Base-by-base conservation (phyloP, 1,140 invertebrate species). In the Hypothenemus hampei region DNA sequence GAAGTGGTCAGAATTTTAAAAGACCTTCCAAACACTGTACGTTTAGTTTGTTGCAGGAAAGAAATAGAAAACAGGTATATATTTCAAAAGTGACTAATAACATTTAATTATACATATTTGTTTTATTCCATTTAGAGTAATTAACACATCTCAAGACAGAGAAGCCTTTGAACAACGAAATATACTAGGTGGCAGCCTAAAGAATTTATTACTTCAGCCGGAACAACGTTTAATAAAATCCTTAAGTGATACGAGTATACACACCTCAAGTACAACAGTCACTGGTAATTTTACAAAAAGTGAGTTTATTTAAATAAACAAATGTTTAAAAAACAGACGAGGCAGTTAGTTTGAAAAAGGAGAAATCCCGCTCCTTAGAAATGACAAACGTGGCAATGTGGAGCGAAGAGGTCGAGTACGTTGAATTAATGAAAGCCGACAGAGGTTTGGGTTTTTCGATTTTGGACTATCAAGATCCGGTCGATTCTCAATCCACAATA, bases 361-460 rank as follows among this genome's bases (percentile, higher is more conserved):
- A 86, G 64, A 91, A 88, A 43, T 92, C 89, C 2, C 77, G 87
- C n/a, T 95, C 91, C n/a, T 71, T 97, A 36, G 93, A 97, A 75
- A 91, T 89, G 57, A 80, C 88, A 19, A 89, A 91, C 3, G 70
- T 96, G 47, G 92, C 92, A 11, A 88, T 97, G 82, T 97, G 94
- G 94, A 87, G 84, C 65, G 85, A 83, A 63, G 87, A 93, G 64
- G 83, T 92, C 29, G 87, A 93, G 57, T 82, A 89, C 62, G 85
- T 97, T 44, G 84, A 92, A 67, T 77, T 97, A 23, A 73, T 81
- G 11, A 97, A 97, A 76, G 88, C 86, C 36, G 91, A 94, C 62
- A 80, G 88, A 56, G 94, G 94, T 3, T 80, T 97, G 11, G 94
- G 94, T 37, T 97, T 97, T 74, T 93, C 90, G 57, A 93, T 97